Evolutionary conservation across 2,888 invertebrate species (phyloP), one percentile per base, ranked within the genome.

Genomic region (Lasioglossum vierecki): DNA sequence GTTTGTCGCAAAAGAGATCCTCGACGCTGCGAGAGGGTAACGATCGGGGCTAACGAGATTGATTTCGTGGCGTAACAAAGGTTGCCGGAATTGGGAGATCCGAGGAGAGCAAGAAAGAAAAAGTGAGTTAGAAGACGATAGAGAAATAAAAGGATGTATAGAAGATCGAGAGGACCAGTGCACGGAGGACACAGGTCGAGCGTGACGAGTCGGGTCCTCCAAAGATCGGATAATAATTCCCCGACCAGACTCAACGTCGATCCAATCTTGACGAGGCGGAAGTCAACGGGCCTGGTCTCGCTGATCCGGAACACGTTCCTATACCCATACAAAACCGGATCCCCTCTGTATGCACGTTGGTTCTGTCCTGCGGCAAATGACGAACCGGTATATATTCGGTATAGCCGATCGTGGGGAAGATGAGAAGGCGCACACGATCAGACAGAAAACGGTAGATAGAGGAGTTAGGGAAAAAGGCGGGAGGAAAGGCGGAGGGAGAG

Each of bases 201-300:
- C 88, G 83, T 83, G 83, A 89, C 84, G 79, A 80, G 76, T 39
- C 39, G 76, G 81, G 49, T 80, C 76, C 88, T 83, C 80, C 79
- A 76, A 80, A 88, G 86, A 84, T 89, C 84, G 88, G 84, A 86
- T 88, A 88, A 90, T 90, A 92, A 92, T 90, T 92, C 91, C 87
- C 88, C 90, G 86, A 91, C 86, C 88, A 88, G 89, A 87, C 88
- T 88, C 88, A 87, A 90, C 89, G 91, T 92, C 92, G 90, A 92
- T 92, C 92, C 91, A 90, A 88, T 87, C 90, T 91, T 90, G 91
- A 90, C 92, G 91, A 91, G 84, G 92, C 91, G 90, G 90, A 92
- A 92, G 91, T 88, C 77, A 88, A 83, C 86, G 86, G 88, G 85
- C 83, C 87, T 70, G 85, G 84, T 89, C 83, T 86, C 86, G 84